A percentile compares a stretch with the other conserved stretches of the same genome.
phyloP scores from a whole-genome alignment of 2,888 invertebrate genomes.

The Galerucella calmariensis region DNA sequence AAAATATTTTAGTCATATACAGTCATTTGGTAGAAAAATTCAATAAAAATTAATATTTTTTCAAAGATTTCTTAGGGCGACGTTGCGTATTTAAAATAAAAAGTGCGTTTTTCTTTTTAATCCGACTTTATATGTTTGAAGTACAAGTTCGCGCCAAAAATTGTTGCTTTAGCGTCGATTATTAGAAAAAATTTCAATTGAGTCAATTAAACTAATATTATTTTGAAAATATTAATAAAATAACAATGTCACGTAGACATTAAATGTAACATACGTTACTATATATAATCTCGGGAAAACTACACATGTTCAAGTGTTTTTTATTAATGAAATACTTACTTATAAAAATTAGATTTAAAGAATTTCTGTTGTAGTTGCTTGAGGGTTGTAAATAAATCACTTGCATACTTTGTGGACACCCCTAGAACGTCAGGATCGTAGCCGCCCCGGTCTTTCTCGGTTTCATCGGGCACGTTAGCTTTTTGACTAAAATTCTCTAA shows the following conservation, averaged over 20 bases:
- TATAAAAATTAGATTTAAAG: conserved; percentile 54
- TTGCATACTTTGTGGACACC: conserved; percentile 56
- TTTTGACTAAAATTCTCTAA: background rate
- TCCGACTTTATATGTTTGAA: too few relatives aligned
- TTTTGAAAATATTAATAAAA: background rate
- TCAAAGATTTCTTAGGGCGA: too few relatives aligned
- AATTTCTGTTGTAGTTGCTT: conserved; percentile 50
- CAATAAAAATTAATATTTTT: too few relatives aligned
- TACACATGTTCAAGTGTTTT: background rate
- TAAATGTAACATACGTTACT: background rate
- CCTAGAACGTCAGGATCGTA: conserved; percentile 53
- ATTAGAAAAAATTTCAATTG: background rate
- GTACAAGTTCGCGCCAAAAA: background rate
- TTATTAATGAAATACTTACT: conserved; percentile 49
- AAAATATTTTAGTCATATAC: background rate
- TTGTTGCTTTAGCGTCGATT: background rate
- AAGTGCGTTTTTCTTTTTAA: too few relatives aligned
- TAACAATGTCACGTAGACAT: background rate
- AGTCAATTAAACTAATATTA: background rate
- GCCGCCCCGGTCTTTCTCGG: background rate
- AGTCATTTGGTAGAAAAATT: too few relatives aligned
- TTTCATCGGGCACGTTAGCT: conserved; percentile 7
- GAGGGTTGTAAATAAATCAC: conserved; percentile 51
- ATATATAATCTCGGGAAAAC: background rate
- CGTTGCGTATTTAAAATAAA: too few relatives aligned